Percentiles rank a stretch among this genome's conserved stretches.
These are phyloP conservation scores for Mustelus asterias DNA, from an alignment of 2,113 vertebrate genomes.

Conservation along the genomic window DNA sequence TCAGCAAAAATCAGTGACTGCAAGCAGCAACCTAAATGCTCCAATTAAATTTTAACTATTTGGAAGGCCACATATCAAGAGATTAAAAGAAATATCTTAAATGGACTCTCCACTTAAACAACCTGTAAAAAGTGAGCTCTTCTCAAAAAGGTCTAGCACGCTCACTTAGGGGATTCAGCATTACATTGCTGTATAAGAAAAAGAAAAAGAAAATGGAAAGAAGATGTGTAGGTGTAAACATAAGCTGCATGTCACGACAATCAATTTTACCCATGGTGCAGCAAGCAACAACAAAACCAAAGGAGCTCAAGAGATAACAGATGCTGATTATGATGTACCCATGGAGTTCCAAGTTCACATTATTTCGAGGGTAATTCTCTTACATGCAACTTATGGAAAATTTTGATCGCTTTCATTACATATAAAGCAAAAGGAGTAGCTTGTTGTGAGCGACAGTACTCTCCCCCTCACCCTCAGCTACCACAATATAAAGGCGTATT, in stretches of 20 bases:
- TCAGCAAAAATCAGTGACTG: background rate
- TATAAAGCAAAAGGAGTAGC: background rate
- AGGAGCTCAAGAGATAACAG: background rate
- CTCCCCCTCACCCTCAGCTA: background rate
- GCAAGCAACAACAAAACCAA: background rate
- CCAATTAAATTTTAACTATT: background rate
- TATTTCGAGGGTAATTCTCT: background rate
- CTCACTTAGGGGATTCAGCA: background rate
- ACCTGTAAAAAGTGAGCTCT: background rate
- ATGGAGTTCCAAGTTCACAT: background rate
- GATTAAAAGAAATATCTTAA: too few relatives aligned
- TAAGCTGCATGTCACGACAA: background rate
- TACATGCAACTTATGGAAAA: background rate
- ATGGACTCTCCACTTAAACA: background rate
- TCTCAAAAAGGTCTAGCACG: background rate
- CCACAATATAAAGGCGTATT: background rate
- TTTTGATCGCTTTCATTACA: background rate
- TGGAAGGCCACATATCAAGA: background rate
- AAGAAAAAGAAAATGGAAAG: background rate
- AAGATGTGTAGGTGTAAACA: background rate
- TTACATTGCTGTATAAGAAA: background rate
- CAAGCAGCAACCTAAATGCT: background rate
- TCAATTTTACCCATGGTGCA: background rate
- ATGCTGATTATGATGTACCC: background rate
- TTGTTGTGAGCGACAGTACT: background rate